Evolutionary conservation across 37 sponge, comb jelly and placozoan species (phyloP).

Genomic region (Chondrosia reniformis): DNA sequence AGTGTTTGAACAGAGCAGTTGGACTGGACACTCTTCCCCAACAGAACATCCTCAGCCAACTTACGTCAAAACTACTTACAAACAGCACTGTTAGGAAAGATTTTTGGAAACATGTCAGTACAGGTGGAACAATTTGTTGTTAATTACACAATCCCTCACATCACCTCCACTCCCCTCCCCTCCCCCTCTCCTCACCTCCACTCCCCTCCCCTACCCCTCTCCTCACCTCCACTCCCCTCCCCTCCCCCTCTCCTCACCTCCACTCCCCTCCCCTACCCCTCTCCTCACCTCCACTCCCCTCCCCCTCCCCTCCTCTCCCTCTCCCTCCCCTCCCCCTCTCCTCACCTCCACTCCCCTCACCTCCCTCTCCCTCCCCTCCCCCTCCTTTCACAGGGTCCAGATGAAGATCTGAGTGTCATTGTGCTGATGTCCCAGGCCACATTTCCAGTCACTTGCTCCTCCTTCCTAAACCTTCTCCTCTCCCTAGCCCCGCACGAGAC

Average conservation of each 20-base stretch:
- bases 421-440: too few relatives aligned
- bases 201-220: too few relatives aligned
- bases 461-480: constrained; percentile 20
- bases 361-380: too few relatives aligned
- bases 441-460: constrained; percentile 35
- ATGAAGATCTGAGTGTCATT: too few relatives aligned
- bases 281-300: too few relatives aligned
- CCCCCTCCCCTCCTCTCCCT: too few relatives aligned
- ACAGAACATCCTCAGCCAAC: not conserved
- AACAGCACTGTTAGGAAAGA: not conserved
- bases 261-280: not conserved
- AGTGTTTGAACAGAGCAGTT: not conserved
- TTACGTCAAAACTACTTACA: not conserved
- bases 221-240: too few relatives aligned
- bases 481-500: constrained; percentile 31
- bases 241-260: too few relatives aligned
- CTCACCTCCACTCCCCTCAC: too few relatives aligned
- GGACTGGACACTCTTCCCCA: constrained; percentile 10
- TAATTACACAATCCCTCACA: not conserved
- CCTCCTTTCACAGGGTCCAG: too few relatives aligned
- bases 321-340: too few relatives aligned
- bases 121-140: too few relatives aligned
- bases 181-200: not conserved
- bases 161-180: not conserved
- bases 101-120: not conserved